Evolutionary conservation across 2,797 vertebrate species (phyloP), one percentile per base, ranked within the genome.

Genomic region (Ambastaia sidthimunki): DNA sequence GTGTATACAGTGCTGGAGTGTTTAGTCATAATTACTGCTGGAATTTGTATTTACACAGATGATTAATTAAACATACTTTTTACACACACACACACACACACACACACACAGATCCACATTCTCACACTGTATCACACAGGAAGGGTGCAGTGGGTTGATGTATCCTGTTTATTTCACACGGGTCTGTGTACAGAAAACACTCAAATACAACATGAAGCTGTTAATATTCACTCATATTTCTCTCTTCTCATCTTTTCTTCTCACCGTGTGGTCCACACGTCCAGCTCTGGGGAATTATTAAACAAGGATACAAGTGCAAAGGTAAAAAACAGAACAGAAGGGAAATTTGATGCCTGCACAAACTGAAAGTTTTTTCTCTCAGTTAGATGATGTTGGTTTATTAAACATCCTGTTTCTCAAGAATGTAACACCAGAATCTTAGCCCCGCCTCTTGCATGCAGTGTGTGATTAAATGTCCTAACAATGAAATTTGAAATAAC

Each of bases 231-330:
- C 70, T 37, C 19, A 76, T 37, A 76, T 86, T 84, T 87, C 88
- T 92, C 87, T 91, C 91, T 90, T 87, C 86, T 90, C 55, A 73
- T 25, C 85, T 81, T 85, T 88, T 89, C 80, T 89, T 86, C 82
- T 82, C 85, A 73, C 76, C 57, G 84, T 81, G 88, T 89, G 76
- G 87, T 87, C 89, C 86, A 3, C 60, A 83, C 87, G 80, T 87
- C 80, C 93, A 99, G 98, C 96, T 99, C 76, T 99, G 98, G 98
- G 97, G 98, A 79, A 97, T 99, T 92, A 98, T 99, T 93, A 99
- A 98, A 89, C 98, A 99, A 92, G 98, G 98, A 88, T 97, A 95
- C 93, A 99, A 97, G 92, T 99, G 98, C 90, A 99, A 97, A 98
- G 98, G 98, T 98, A 95, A 71, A 71, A 72, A 63, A n/a, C 16